Percentiles rank a stretch among this genome's conserved stretches.
phyloP scores from a whole-genome alignment of 2,797 vertebrate genomes.

The Cuculus canorus region DNA sequence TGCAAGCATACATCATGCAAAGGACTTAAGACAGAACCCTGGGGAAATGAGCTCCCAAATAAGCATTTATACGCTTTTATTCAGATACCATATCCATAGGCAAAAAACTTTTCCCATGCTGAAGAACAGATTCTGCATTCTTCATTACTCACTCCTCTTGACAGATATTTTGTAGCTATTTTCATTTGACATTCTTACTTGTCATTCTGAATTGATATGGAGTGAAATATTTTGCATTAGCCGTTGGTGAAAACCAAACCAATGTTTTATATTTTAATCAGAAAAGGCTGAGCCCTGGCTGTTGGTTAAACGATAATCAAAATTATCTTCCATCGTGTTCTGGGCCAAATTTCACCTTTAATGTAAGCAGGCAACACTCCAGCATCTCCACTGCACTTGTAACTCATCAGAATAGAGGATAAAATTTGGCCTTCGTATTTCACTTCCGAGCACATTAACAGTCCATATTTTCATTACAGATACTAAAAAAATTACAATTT shows the following conservation, averaged over 20 bases:
- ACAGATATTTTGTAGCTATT: not conserved
- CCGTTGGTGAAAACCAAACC: not conserved
- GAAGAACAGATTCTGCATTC: not conserved
- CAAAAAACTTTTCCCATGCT: not conserved
- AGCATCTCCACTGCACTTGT: not conserved
- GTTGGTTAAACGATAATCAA: not conserved
- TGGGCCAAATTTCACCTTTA: not conserved
- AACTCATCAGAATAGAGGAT: not conserved
- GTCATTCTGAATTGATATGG: not conserved
- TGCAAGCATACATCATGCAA: not conserved
- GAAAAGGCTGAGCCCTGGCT: not conserved
- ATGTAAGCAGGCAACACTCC: not conserved
- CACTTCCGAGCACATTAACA: not conserved
- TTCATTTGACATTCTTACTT: not conserved
- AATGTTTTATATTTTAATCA: not conserved
- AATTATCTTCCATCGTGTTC: not conserved
- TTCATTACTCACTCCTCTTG: not conserved
- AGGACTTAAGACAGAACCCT: not conserved
- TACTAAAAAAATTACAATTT: not conserved
- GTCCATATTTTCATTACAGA: not conserved
- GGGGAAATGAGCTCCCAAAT: not conserved
- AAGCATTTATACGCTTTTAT: not conserved
- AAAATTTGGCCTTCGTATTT: not conserved
- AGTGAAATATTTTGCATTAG: not conserved
- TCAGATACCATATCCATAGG: not conserved